Evolutionary conservation across 1,140 invertebrate genomes (phyloP).

Genomic region (Drosophila nigrodunni): DNA sequence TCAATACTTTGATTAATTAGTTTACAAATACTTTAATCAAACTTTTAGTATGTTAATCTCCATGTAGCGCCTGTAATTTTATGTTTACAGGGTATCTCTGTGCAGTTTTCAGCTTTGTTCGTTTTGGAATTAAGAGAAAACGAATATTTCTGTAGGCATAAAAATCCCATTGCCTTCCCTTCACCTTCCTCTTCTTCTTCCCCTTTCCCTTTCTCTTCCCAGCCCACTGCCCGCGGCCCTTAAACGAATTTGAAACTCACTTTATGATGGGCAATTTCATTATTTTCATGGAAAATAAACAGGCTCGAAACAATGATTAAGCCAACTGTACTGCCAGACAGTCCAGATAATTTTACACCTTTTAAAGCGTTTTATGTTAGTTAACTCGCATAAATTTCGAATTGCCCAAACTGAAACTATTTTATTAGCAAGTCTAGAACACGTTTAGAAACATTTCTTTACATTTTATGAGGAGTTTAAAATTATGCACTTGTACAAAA

Average conservation of each 20-base stretch:
- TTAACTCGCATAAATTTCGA: background rate
- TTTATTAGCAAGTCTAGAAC: no score
- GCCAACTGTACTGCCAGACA: background rate
- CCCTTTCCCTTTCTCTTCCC: no score
- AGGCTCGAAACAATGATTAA: conserved; percentile 22
- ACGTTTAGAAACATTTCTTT: no score
- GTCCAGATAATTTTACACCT: background rate
- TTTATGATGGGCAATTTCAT: conserved; percentile 59
- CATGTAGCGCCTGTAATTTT: background rate
- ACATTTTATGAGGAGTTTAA: no score
- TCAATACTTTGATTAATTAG: no score
- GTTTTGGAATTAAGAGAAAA: background rate
- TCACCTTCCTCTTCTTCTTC: no score
- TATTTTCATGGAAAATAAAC: conserved; percentile 47
- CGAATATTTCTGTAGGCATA: conserved; percentile 36
- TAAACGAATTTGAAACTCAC: conserved; percentile 67
- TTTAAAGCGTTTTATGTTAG: background rate
- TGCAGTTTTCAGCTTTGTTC: background rate
- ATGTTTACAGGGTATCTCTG: background rate
- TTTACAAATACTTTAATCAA: no score
- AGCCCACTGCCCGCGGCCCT: background rate
- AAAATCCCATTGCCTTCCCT: conserved; percentile 9
- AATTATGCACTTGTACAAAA: no score
- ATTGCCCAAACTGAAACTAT: background rate
- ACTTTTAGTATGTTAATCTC: background rate